These are phyloP conservation scores for Chamaedrilus cognettii DNA, from an alignment of 2,888 invertebrate genomes.

Conservation along the genomic window DNA sequence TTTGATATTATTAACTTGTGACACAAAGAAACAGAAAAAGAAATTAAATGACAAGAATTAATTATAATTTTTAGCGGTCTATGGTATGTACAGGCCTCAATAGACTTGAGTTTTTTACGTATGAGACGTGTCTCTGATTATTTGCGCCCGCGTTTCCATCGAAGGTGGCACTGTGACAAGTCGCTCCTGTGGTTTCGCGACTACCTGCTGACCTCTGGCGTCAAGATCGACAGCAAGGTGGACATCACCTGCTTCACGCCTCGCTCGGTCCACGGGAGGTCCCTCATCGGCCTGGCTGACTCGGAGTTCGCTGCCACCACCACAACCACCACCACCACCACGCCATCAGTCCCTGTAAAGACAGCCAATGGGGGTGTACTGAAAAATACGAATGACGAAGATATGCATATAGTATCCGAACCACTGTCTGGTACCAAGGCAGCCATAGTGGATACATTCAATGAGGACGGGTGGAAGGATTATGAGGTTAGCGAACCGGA, in stretches of 20 bases:
- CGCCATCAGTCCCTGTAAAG: neutral
- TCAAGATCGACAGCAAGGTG: constrained; percentile 23
- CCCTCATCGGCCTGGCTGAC: constrained; percentile 25
- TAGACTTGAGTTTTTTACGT: too few species aligned
- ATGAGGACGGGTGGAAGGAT: constrained; percentile 4
- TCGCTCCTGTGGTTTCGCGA: constrained; percentile 36
- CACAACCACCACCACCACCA: neutral
- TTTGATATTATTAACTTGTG: too few species aligned
- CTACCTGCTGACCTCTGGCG: constrained; percentile 28
- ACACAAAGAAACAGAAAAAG: too few species aligned
- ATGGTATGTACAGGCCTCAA: too few species aligned
- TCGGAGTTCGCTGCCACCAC: constrained; percentile 20
- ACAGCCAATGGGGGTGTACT: too few species aligned
- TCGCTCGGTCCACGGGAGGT: constrained; percentile 26
- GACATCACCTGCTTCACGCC: constrained; percentile 33
- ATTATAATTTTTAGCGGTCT: too few species aligned
- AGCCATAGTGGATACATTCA: neutral
- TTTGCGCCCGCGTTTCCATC: neutral
- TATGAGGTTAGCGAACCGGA: neutral
- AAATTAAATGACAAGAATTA: too few species aligned
- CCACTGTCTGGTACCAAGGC: neutral
- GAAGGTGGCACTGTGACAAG: constrained; percentile 38
- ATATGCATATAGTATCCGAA: too few species aligned
- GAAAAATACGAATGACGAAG: too few species aligned
- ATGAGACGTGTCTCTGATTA: too few species aligned